These are phyloP conservation scores for Darevskia nairensis DNA, from an alignment of 2,797 vertebrate species.

Conservation along the genomic window DNA sequence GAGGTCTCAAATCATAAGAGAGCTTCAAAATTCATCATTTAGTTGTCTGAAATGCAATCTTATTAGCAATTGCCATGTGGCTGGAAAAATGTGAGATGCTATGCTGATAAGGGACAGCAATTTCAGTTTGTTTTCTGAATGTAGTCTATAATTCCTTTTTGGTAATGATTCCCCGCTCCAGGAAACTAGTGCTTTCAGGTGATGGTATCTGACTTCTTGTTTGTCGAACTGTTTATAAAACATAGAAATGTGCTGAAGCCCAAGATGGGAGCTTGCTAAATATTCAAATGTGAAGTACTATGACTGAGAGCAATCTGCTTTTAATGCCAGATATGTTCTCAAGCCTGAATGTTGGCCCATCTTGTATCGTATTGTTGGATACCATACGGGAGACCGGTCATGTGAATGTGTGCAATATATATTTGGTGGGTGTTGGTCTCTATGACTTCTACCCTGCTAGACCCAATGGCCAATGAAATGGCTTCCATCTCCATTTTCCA, in stretches of 20 bases:
- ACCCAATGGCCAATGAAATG: too few relatives aligned
- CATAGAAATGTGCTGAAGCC: constrained; percentile 66
- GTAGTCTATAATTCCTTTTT: constrained; percentile 62
- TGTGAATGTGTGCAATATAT: not conserved
- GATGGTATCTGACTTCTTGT: constrained; percentile 64
- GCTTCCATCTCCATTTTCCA: too few relatives aligned
- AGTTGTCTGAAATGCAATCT: constrained; percentile 63
- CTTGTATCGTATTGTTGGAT: not conserved
- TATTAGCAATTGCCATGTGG: constrained; percentile 58
- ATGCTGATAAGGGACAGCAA: constrained; percentile 67
- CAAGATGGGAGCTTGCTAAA: constrained; percentile 70
- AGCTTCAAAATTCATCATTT: constrained; percentile 68
- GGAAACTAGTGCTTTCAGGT: constrained; percentile 67
- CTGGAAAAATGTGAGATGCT: constrained; percentile 60
- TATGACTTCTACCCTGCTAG: too few relatives aligned
- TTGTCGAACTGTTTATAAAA: constrained; percentile 73
- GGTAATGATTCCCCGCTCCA: constrained; percentile 63
- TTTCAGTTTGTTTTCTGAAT: constrained; percentile 71
- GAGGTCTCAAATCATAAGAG: constrained; percentile 53
- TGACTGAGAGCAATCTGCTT: constrained; percentile 21
- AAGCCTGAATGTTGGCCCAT: not conserved
- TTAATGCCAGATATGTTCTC: constrained; percentile 25
- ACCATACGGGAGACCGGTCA: not conserved
- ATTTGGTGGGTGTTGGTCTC: not conserved
- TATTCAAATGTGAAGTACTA: constrained; percentile 46